Conservation (phyloP, 2,888 invertebrate genomes). For the Agriopis aurantiaria region DNA sequence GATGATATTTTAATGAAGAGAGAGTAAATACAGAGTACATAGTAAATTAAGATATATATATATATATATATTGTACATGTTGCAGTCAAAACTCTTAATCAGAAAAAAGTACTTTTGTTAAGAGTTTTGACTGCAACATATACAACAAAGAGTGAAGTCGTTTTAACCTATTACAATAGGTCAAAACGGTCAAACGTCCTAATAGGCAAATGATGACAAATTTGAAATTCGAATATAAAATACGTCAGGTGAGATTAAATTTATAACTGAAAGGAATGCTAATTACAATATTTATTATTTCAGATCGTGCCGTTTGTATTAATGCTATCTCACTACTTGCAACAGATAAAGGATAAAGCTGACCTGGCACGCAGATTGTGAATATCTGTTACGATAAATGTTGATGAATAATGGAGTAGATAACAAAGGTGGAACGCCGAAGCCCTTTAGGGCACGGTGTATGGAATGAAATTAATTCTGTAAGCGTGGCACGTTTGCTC, state of each 20-base stretch:
- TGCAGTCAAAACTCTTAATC: too few relatives aligned
- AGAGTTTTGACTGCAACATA: too few relatives aligned
- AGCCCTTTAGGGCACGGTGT: constrained; percentile 57
- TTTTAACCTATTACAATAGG: neutral
- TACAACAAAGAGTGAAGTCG: neutral
- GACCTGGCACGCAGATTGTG: constrained; percentile 38
- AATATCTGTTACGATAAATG: constrained; percentile 40
- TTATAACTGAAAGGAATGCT: constrained; percentile 20
- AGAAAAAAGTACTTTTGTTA: too few relatives aligned
- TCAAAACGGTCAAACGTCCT: too few relatives aligned
- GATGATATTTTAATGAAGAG: constrained; percentile 41
- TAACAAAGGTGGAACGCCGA: constrained; percentile 55
- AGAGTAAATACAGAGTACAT: constrained; percentile 21
- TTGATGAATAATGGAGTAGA: constrained; percentile 59
- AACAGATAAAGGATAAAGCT: constrained; percentile 41
- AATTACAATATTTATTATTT: constrained; percentile 27
- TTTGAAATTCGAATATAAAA: constrained; percentile 23
- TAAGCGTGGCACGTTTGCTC: constrained; percentile 72
- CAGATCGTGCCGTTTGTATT: constrained; percentile 30
- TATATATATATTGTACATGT: too few relatives aligned
- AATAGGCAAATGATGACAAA: constrained; percentile 11
- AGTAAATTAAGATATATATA: neutral
- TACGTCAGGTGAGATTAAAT: constrained; percentile 10
- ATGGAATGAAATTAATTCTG: constrained; percentile 63
- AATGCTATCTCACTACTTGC: constrained; percentile 31